Evolutionary conservation across 2,797 vertebrate genomes (phyloP).

Genomic region (Sebastes nivosus): DNA sequence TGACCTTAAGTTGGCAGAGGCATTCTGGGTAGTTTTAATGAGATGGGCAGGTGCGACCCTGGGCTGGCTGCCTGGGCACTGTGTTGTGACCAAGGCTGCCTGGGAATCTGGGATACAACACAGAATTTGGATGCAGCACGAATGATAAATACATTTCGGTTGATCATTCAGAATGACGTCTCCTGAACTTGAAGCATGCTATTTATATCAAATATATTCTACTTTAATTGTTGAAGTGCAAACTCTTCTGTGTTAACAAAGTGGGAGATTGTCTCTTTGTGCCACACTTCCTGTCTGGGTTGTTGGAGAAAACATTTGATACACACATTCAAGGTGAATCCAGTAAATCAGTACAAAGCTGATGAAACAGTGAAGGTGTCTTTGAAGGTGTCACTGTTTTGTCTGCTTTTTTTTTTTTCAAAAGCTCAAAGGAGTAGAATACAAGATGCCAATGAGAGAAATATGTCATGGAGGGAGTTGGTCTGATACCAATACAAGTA

Average conservation of each 20-base stretch:
- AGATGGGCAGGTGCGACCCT: slow-evolving; percentile 61
- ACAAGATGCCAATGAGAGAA: background rate
- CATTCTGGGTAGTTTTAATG: slow-evolving; percentile 56
- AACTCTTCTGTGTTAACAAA: slow-evolving; percentile 1
- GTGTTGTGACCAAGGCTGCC: slow-evolving; percentile 30
- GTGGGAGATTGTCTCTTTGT: background rate
- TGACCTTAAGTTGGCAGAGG: slow-evolving; percentile 46
- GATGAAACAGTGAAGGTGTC: background rate
- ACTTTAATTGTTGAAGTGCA: background rate
- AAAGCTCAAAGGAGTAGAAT: background rate
- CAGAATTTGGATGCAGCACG: slow-evolving; percentile 9
- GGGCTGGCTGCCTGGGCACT: slow-evolving; percentile 33
- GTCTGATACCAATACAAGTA: too few species aligned
- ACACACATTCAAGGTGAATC: slow-evolving; percentile 1
- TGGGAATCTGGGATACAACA: slow-evolving; percentile 16
- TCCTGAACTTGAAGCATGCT: background rate
- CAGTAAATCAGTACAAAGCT: background rate
- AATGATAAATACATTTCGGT: slow-evolving; percentile 19
- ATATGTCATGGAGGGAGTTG: background rate
- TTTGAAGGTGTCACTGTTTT: background rate
- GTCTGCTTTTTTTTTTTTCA: background rate
- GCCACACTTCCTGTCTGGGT: too few species aligned
- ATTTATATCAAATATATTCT: background rate
- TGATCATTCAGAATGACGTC: background rate
- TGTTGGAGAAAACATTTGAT: background rate